A percentile compares a stretch with the other conserved stretches of the same genome.
These are phyloP conservation scores for Stratiolaelaps scimitus DNA, from an alignment of 1,140 invertebrate genomes.

Conservation along the genomic window DNA sequence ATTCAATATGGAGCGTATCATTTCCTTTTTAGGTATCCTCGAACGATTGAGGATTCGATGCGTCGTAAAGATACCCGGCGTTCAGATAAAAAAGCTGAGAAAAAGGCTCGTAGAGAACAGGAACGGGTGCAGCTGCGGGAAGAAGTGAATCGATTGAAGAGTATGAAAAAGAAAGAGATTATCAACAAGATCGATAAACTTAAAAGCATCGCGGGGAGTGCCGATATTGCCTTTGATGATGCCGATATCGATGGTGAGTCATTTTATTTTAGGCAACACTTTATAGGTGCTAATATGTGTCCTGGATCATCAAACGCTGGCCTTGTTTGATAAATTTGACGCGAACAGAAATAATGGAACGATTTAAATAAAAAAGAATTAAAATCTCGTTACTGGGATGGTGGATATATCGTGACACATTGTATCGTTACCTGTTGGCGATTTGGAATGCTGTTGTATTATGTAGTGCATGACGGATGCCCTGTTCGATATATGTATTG, in stretches of 20 bases:
- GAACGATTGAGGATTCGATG: constrained; percentile 68
- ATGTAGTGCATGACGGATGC: no score
- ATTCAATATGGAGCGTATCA: constrained; percentile 48
- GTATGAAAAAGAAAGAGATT: constrained; percentile 77
- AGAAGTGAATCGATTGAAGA: constrained; percentile 71
- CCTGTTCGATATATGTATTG: no score
- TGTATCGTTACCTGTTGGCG: constrained; percentile 29
- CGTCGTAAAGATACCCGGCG: constrained; percentile 63
- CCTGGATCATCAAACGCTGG: no score
- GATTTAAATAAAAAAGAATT: no score
- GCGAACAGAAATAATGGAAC: no score
- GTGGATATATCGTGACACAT: no score
- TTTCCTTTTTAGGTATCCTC: constrained; percentile 54
- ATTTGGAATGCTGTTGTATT: constrained; percentile 3
- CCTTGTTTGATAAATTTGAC: no score
- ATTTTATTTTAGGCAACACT: neutral
- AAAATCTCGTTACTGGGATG: no score
- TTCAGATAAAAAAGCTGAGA: constrained; percentile 59
- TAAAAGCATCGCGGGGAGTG: constrained; percentile 74
- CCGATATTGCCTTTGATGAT: constrained; percentile 45
- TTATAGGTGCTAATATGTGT: no score
- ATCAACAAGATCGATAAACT: constrained; percentile 72
- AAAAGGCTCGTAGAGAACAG: constrained; percentile 39
- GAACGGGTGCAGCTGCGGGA: constrained; percentile 35
- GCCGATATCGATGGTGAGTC: constrained; percentile 45